phyloP scores from a whole-genome alignment of 2,888 invertebrate genomes.

The Tridacna gigas region DNA sequence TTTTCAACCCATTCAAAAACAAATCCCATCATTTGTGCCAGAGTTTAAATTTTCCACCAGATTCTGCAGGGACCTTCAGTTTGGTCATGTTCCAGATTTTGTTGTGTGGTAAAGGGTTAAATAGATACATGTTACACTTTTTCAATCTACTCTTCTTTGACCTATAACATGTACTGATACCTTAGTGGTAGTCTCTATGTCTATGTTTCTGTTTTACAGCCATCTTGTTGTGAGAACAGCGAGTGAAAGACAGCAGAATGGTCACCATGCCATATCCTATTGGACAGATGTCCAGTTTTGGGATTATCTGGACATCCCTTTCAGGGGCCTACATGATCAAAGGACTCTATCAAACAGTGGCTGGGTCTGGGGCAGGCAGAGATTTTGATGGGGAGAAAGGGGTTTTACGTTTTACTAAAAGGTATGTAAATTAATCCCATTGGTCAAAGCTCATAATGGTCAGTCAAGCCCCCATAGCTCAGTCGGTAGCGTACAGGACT shows the following conservation, averaged over 20 bases:
- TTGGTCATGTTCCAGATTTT: no score
- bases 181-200: not conserved
- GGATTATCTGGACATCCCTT: slow-evolving; percentile 64
- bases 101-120: no score
- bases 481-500: no score
- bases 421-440: slow-evolving; percentile 22
- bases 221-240: not conserved
- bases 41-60: no score
- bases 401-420: slow-evolving; percentile 58
- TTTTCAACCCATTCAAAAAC: no score
- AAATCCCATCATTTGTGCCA: no score
- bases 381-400: slow-evolving; percentile 66
- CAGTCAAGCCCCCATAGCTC: no score
- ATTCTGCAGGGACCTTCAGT: no score
- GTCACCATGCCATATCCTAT: slow-evolving; percentile 45
- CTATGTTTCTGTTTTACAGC: not conserved
- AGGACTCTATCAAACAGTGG: slow-evolving; percentile 57
- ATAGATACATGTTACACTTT: not conserved
- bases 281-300: slow-evolving; percentile 60
- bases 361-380: slow-evolving; percentile 40
- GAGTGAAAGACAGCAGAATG: slow-evolving; percentile 10
- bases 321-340: slow-evolving; percentile 64
- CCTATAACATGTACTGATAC: not conserved
- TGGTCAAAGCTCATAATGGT: no score
- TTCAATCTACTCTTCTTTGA: not conserved